Base-by-base conservation (phyloP, 92 coral and sea anemone genomes). In the Parazoanthus darwini region DNA sequence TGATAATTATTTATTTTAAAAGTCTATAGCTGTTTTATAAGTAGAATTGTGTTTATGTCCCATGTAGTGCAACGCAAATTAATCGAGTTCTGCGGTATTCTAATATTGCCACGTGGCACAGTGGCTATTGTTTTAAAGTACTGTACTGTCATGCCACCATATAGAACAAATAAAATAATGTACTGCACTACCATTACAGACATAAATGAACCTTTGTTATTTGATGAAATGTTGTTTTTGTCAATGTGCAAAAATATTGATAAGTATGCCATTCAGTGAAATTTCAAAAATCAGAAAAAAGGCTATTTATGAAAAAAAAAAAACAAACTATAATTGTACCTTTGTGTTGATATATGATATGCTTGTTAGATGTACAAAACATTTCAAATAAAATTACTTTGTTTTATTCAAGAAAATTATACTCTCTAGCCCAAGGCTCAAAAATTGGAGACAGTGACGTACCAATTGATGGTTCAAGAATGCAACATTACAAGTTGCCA, bases 1-100 rank as follows among this genome's bases (percentile, higher is more conserved):
- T 70, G 79, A 20, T 84, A 84, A 63, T 81, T 33, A 71, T 51
- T 44, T 46, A 84, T 72, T 73, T 50, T 33, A 71, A 51, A 46
- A 16, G 46, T 84, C 6, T 48, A 44, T 39, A 20, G 51, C 43
- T 37, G 70, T 63, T 63, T 18, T 5, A 63, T 5, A 20, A 2
- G 25, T 63, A 63, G 70, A 63, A 63, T 3, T 63, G 70, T 63
- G 70, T 23, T 63, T 63, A 14, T 20, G 70, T 20, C 68, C n/a
- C 20, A 6, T 63, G 70, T 23, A 63, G 25, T 63, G 70, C 70
- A 63, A 14, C 16, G 70, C 70, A 63, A 63, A 54, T 63, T 18
- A 22, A 20, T 25, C 25, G 25, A 63, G 25, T 63, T 63, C 26
- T 18, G 6, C 26, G 70, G 70, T 18, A 63, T 20, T 63, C 33